phyloP scores from a whole-genome alignment of 2,113 vertebrate species.

The Haemorhous mexicanus region DNA sequence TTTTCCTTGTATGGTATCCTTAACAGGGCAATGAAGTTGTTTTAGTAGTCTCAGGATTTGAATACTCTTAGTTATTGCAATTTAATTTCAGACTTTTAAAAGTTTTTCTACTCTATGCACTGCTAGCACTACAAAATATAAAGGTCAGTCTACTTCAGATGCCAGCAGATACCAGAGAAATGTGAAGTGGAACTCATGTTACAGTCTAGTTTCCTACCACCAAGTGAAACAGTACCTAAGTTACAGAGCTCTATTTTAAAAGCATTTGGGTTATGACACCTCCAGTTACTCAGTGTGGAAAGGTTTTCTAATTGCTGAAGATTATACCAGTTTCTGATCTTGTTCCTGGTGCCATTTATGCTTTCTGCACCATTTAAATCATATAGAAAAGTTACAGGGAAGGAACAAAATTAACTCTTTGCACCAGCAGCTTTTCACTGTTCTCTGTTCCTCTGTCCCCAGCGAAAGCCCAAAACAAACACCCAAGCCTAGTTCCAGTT shows the following conservation, averaged over 20 bases:
- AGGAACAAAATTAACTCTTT: not conserved
- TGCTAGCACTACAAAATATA: not conserved
- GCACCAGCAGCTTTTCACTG: not conserved
- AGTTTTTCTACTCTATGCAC: not conserved
- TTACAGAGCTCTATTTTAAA: not conserved
- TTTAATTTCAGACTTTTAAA: not conserved
- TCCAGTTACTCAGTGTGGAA: not conserved
- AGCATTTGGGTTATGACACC: not conserved
- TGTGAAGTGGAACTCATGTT: not conserved
- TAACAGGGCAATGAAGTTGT: not conserved
- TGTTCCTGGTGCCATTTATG: not conserved
- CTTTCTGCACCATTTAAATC: not conserved
- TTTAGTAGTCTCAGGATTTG: not conserved
- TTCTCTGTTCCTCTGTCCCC: rapidly evolving
- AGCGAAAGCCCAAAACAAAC: not conserved
- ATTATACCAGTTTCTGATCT: not conserved
- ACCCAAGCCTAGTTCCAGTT: not conserved
- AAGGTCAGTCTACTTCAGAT: not conserved
- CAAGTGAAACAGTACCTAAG: not conserved
- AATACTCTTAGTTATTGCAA: not conserved
- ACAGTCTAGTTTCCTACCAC: not conserved
- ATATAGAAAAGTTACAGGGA: not conserved
- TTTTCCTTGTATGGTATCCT: not conserved
- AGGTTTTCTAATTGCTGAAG: not conserved
- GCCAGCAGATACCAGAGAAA: not conserved